Conservation (phyloP, 2,113 vertebrate species). For the Prochilodus magdalenae region DNA sequence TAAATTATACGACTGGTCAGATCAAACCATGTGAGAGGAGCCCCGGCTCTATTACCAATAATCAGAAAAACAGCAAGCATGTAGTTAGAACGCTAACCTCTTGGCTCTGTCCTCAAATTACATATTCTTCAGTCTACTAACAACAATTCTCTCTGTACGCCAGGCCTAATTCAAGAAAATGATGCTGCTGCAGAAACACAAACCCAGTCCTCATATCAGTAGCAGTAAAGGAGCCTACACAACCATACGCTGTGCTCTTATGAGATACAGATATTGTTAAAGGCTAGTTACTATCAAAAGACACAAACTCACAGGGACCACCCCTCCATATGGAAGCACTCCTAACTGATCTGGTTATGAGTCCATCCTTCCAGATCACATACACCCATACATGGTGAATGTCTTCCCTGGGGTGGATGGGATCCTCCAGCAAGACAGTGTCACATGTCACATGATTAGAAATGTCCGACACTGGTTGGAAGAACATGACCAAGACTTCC, state of each 20-base stretch:
- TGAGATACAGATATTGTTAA: background rate
- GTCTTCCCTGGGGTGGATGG: too few relatives aligned
- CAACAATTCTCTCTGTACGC: background rate
- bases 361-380: too few relatives aligned
- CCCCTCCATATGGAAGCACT: too few relatives aligned
- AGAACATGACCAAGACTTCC: too few relatives aligned
- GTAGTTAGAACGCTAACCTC: background rate
- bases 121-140: background rate
- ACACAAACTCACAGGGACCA: too few relatives aligned
- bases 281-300: too few relatives aligned
- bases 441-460: too few relatives aligned
- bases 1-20: background rate
- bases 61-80: background rate
- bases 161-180: background rate
- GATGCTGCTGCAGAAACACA: background rate
- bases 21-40: background rate
- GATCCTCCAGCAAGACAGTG: too few relatives aligned
- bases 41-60: background rate
- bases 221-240: background rate
- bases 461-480: too few relatives aligned
- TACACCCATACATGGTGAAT: too few relatives aligned
- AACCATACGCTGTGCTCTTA: background rate
- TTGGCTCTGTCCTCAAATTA: background rate
- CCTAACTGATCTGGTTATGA: too few relatives aligned
- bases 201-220: background rate